These are phyloP conservation scores for Vicugna pacos DNA, from an alignment of 2,113 vertebrate species.

Conservation along the genomic window DNA sequence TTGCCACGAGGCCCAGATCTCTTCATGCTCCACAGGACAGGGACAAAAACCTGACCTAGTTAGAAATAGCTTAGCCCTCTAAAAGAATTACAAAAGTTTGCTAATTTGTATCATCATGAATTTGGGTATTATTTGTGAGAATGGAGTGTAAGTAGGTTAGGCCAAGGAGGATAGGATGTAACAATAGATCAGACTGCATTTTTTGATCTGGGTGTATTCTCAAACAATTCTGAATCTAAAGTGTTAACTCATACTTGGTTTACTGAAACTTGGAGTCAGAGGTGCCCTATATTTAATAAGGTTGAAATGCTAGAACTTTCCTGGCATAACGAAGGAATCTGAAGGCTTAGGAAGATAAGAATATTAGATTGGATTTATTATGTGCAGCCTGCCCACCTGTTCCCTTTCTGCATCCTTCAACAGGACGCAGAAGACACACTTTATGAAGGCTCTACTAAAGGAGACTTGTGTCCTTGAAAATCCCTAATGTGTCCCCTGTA, in stretches of 20 bases:
- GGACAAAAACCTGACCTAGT: neutral
- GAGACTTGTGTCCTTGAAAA: neutral
- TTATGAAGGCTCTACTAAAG: neutral
- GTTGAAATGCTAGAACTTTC: neutral
- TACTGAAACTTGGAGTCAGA: slow-evolving; percentile 8
- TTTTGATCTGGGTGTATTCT: neutral
- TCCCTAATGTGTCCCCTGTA: neutral
- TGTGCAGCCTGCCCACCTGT: neutral
- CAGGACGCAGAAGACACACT: neutral
- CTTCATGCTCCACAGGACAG: neutral
- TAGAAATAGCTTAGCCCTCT: neutral
- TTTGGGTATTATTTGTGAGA: neutral
- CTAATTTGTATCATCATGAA: neutral
- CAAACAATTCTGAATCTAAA: neutral
- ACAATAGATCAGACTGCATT: neutral
- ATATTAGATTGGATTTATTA: neutral
- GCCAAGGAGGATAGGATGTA: neutral
- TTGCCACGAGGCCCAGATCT: neutral
- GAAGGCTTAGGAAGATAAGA: neutral
- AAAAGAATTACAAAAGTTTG: slow-evolving; percentile 10
- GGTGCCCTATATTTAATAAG: slow-evolving; percentile 2
- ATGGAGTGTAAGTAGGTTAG: neutral
- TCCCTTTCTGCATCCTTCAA: neutral
- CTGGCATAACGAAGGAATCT: neutral
- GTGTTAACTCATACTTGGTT: neutral